Percentiles rank a stretch among this genome's conserved stretches.
phyloP scores from a whole-genome alignment of 2,113 vertebrate species.

The Oreochromis tanganicae region DNA sequence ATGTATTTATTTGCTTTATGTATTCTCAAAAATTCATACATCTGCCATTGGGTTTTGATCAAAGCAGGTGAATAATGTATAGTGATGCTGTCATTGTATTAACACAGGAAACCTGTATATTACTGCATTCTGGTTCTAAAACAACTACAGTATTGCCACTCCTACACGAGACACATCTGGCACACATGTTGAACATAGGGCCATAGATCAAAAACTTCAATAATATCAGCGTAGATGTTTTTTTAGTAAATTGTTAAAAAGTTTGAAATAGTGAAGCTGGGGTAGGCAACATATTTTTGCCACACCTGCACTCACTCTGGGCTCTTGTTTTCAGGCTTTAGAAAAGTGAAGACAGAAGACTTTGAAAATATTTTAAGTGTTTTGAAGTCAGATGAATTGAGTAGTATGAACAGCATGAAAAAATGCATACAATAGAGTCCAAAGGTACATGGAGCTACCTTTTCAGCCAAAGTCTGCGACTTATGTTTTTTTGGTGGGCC shows the following conservation, averaged over 20 bases:
- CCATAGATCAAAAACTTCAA: background rate
- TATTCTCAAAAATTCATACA: background rate
- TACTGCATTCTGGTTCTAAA: background rate
- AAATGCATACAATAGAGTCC: background rate
- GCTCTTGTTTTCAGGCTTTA: background rate
- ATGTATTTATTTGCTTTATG: background rate
- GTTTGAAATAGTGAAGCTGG: background rate
- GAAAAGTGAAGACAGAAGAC: background rate
- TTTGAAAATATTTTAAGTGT: background rate
- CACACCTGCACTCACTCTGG: background rate
- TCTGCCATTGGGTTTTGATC: background rate
- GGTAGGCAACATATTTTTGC: background rate
- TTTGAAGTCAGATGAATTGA: background rate
- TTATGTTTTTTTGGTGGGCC: background rate
- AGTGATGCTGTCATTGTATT: background rate
- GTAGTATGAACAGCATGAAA: background rate
- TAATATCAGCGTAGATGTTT: background rate
- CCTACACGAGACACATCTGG: slow-evolving; percentile 27
- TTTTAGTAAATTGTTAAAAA: background rate
- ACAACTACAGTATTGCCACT: slow-evolving; percentile 10
- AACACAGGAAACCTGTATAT: background rate
- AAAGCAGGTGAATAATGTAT: background rate
- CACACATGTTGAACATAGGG: background rate
- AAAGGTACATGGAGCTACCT: background rate
- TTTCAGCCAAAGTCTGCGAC: background rate